A percentile compares a stretch with the other conserved stretches of the same genome.
These are phyloP conservation scores for Callimorpha dominula DNA, from an alignment of 2,888 invertebrate genomes.

Conservation along the genomic window DNA sequence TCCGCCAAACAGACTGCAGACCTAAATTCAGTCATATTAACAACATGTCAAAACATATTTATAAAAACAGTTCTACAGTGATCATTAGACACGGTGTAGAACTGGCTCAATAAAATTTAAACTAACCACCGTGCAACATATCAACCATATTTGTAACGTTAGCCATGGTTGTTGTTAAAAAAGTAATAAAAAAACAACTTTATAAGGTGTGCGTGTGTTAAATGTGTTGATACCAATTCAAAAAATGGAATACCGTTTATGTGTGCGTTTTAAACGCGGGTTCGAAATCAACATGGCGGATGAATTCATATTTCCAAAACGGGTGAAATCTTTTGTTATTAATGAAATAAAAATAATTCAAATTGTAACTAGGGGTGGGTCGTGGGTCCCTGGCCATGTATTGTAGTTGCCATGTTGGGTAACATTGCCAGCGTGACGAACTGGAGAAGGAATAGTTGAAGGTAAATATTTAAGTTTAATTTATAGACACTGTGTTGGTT, in stretches of 20 bases:
- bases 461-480: constrained; percentile 37
- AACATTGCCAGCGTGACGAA: constrained; percentile 81
- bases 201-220: constrained; percentile 31
- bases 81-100: constrained; percentile 61
- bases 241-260: constrained; percentile 35
- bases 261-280: constrained; percentile 42
- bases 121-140: constrained; percentile 54
- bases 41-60: constrained; percentile 71
- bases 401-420: constrained; percentile 74
- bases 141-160: constrained; percentile 65
- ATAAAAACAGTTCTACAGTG: constrained; percentile 47
- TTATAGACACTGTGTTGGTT: constrained; percentile 19
- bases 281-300: constrained; percentile 76
- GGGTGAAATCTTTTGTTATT: constrained; percentile 85
- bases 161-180: constrained; percentile 70
- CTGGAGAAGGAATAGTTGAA: constrained; percentile 46
- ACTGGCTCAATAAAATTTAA: constrained; percentile 52
- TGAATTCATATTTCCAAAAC: constrained; percentile 85
- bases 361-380: constrained; percentile 69
- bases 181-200: constrained; percentile 54
- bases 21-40: constrained; percentile 61
- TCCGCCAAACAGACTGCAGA: constrained; percentile 9
- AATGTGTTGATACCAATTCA: constrained; percentile 19
- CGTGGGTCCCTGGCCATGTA: constrained; percentile 61
- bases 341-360: constrained; percentile 84